Evolutionary conservation across 2,797 vertebrate genomes (phyloP).

Genomic region (Spondyliosoma cantharus): DNA sequence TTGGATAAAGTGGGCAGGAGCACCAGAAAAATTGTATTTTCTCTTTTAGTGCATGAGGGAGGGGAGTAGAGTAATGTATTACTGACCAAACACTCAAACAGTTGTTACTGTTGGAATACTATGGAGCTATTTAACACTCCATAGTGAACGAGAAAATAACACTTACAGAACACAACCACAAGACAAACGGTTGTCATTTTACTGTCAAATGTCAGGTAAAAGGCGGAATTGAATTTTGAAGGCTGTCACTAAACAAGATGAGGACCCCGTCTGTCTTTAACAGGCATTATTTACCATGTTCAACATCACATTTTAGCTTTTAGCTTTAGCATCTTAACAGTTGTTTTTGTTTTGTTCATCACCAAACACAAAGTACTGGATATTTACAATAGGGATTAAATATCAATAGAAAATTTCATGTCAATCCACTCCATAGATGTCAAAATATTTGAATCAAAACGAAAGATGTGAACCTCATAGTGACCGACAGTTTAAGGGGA

Average conservation of each 20-base stretch:
- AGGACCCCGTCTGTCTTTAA: neutral
- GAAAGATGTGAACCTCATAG: neutral
- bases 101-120: too few species aligned
- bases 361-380: too few species aligned
- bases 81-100: too few species aligned
- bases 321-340: neutral
- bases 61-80: too few species aligned
- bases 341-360: neutral
- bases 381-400: neutral
- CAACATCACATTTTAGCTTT: neutral
- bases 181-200: neutral
- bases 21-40: too few species aligned
- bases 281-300: neutral
- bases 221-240: neutral
- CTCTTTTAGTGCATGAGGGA: too few species aligned
- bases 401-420: too few species aligned
- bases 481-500: too few species aligned
- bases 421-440: neutral
- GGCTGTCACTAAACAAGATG: neutral
- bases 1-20: too few species aligned
- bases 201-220: neutral
- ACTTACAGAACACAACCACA: neutral
- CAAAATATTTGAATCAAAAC: neutral
- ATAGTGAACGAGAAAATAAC: too few species aligned
- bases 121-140: too few species aligned